These are phyloP conservation scores for Mormyrops boulengeri DNA, from an alignment of 2,797 vertebrate species.

Conservation along the genomic window DNA sequence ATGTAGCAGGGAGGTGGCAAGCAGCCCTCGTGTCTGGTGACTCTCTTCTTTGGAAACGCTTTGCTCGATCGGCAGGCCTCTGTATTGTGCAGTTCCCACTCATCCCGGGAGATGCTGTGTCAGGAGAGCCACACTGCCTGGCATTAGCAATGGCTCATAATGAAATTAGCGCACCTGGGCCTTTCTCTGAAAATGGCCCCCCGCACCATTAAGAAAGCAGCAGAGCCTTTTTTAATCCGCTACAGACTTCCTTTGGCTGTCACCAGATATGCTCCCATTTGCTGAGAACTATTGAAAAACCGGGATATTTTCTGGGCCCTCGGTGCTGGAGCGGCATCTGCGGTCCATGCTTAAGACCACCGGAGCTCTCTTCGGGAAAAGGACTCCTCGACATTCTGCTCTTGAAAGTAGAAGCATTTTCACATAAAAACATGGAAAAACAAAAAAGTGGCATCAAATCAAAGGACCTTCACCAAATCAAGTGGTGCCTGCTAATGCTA, in stretches of 20 bases:
- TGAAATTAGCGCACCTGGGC: neutral
- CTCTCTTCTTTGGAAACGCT: neutral
- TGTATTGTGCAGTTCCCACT: neutral
- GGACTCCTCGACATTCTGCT: neutral
- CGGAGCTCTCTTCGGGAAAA: neutral
- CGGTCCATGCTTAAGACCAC: neutral
- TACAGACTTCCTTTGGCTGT: neutral
- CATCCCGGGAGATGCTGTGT: neutral
- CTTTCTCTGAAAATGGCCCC: neutral
- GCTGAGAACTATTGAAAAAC: neutral
- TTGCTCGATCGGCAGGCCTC: neutral
- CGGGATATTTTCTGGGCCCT: neutral
- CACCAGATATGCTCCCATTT: neutral
- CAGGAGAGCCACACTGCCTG: neutral
- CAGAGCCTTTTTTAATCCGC: neutral
- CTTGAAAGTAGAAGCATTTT: neutral
- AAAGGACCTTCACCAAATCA: neutral
- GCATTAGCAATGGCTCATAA: neutral
- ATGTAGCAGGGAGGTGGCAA: neutral
- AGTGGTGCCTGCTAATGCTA: neutral
- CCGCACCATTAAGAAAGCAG: neutral
- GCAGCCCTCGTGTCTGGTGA: neutral
- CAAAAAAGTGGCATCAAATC: neutral
- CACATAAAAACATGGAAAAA: neutral
- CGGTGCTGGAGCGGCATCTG: neutral